Percentiles rank a stretch among this genome's conserved stretches.
Evolutionary conservation across 2,888 invertebrate species (phyloP).

Genomic region (Syrista parreyssii): DNA sequence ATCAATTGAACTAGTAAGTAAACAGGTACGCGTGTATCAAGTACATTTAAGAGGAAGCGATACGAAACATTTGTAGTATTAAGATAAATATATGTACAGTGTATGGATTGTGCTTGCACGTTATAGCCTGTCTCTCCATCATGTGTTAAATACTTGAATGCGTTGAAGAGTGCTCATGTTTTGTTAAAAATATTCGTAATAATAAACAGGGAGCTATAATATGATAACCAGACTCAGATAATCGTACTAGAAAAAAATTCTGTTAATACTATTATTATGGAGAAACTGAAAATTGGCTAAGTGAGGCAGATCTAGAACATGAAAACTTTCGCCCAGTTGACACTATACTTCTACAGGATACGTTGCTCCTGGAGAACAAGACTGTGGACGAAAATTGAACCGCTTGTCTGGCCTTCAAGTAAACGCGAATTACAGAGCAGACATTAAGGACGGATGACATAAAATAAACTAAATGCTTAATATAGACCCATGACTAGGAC

Average conservation of each 20-base stretch:
- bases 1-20: background rate
- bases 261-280: background rate
- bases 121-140: background rate
- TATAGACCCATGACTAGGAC: conserved; percentile 58
- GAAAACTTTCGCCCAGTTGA: background rate
- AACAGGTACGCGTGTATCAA: background rate
- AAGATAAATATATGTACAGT: background rate
- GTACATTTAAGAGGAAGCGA: background rate
- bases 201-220: background rate
- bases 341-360: background rate
- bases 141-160: background rate
- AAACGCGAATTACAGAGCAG: background rate
- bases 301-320: background rate
- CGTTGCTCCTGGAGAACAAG: background rate
- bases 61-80: background rate
- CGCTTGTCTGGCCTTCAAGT: background rate
- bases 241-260: background rate
- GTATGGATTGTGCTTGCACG: background rate
- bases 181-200: background rate
- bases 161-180: background rate
- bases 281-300: background rate
- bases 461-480: conserved; percentile 53
- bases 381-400: background rate
- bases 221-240: background rate
- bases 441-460: background rate